These are phyloP conservation scores for Miichthys miiuy DNA, from an alignment of 2,797 vertebrate species.

Conservation along the genomic window DNA sequence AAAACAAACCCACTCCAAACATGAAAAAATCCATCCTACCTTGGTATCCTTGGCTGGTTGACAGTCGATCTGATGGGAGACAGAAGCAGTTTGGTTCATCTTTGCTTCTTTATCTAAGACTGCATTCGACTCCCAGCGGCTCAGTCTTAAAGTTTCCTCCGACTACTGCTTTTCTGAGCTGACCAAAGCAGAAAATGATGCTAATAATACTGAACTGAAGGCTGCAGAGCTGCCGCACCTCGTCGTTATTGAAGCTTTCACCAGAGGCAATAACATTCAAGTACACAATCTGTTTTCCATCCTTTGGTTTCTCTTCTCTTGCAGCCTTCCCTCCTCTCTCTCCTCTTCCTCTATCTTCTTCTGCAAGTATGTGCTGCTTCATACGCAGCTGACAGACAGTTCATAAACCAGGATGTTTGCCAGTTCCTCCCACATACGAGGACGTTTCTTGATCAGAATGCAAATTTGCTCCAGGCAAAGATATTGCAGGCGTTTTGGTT, in stretches of 20 bases:
- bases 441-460: conserved; percentile 71
- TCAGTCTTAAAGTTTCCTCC: conserved; percentile 53
- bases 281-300: conserved; percentile 36
- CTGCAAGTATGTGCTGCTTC: conserved; percentile 45
- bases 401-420: conserved; percentile 73
- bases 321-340: conserved; percentile 9
- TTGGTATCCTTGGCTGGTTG: conserved; percentile 71
- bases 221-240: conserved; percentile 36
- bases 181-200: conserved; percentile 25
- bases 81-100: conserved; percentile 82
- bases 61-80: conserved; percentile 81
- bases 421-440: conserved; percentile 77
- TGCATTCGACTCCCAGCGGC: background rate
- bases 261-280: conserved; percentile 26
- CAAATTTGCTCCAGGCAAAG: conserved; percentile 62
- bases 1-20: no score
- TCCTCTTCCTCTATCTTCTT: conserved; percentile 2
- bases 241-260: conserved; percentile 25
- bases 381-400: conserved; percentile 65
- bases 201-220: conserved; percentile 5
- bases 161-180: conserved; percentile 22
- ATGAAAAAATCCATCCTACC: conserved; percentile 55
- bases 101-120: conserved; percentile 25
- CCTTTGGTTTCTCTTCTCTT: conserved; percentile 31
- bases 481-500: conserved; percentile 52